These are phyloP conservation scores for Sciurus niger DNA, from an alignment of 2,113 vertebrate genomes.

Conservation along the genomic window DNA sequence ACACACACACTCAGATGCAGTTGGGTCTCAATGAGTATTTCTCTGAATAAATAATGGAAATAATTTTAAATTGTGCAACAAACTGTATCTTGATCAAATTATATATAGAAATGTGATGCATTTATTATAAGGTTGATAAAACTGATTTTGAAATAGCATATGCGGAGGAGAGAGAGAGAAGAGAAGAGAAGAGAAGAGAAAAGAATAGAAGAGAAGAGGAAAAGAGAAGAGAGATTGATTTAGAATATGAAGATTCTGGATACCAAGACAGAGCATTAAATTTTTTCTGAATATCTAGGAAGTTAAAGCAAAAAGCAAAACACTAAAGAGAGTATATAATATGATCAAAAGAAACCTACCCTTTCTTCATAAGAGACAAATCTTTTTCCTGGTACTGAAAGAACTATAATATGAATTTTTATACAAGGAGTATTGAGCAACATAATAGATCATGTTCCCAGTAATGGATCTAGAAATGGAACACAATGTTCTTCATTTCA, in stretches of 20 bases:
- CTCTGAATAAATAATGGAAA: constrained; percentile 4
- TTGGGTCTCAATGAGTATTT: constrained; percentile 5
- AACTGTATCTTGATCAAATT: background rate
- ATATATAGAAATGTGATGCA: background rate
- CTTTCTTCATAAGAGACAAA: background rate
- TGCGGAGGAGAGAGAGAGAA: too few relatives aligned
- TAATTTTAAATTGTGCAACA: constrained; percentile 16
- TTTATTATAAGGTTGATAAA: constrained; percentile 33
- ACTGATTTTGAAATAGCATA: background rate
- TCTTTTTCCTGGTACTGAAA: constrained; percentile 59
- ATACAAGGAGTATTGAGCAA: constrained; percentile 27
- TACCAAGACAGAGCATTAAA: constrained; percentile 33
- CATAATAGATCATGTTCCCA: constrained; percentile 59
- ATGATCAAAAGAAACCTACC: background rate
- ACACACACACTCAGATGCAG: background rate
- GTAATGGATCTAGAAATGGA: constrained; percentile 55
- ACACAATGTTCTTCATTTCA: background rate
- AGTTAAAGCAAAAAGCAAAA: constrained; percentile 49
- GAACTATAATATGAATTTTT: constrained; percentile 44
- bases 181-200: background rate
- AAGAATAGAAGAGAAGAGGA: accelerated
- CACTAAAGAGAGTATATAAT: constrained; percentile 37
- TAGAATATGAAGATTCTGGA: background rate
- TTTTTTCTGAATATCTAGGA: constrained; percentile 58
- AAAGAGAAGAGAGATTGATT: background rate